Base-by-base conservation (phyloP, 2,113 vertebrate genomes). In the Vicugna pacos region DNA sequence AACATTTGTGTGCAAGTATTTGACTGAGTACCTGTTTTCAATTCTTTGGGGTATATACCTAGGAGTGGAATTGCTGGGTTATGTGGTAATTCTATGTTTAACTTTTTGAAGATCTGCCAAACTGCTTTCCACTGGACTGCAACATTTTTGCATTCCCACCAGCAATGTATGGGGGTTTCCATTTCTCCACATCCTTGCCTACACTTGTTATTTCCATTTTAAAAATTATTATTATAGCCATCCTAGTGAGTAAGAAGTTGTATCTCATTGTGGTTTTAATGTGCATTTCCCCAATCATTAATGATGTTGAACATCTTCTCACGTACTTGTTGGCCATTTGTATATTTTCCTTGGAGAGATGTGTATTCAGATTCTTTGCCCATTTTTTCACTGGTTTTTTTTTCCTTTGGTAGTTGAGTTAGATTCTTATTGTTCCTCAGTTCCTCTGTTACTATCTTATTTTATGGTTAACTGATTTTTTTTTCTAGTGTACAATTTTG, bases 401-500 rank as follows among this genome's bases (percentile, higher is more conserved):
- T 75, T 3, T 67, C 60, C 50, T 93, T 81, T 58, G n/a, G 62
- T 83, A 69, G 15, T 91, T 76, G 56, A 76, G 8, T 70, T 89
- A 60, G 60, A 72, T 10, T 30, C 30, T 32, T 75, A 56, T 72
- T 92, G 48, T 69, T 88, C 32, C 42, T 70, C 9, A 50, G 0
- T 83, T 82, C 30, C 14, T 85, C 62, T 46, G 56, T 52, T 56
- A 54, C 6, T 93, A 32, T 30, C 52, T 73, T 62, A 48, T 75
- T 82, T 91, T 79, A 38, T 65, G 54, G 54, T 56, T 32, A 91
- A 32, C 28, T n/a, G 15, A n/a, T 52, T 54, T 64, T 60, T 42
- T 62, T 81, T 91, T 86, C 64, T 89, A 35, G n/a, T 35, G 35
- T 85, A 60, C 26, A 28, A 20, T 73, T 93, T 96, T 90, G 26